A percentile compares a stretch with the other conserved stretches of the same genome.
Evolutionary conservation across 2,888 invertebrate species (phyloP).

Genomic region (Eupithecia centaureata): DNA sequence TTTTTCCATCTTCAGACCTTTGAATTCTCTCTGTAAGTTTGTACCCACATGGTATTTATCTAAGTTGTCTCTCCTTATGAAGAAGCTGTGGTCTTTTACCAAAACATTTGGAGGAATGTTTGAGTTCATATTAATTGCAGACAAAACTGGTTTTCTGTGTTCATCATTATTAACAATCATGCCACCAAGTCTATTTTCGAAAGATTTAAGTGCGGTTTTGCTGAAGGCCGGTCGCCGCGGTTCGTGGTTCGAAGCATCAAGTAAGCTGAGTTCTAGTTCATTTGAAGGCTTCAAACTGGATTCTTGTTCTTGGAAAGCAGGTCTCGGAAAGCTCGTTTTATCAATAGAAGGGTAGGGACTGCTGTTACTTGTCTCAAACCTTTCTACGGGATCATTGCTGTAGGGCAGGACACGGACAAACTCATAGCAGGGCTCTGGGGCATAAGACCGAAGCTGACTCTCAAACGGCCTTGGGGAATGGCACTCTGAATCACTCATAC

Average conservation of each 20-base stretch:
- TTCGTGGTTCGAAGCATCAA: conserved; percentile 60
- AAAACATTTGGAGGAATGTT: conserved; percentile 54
- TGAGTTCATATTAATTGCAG: conserved; percentile 52
- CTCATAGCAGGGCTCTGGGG: conserved; percentile 49
- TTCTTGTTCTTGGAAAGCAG: conserved; percentile 38
- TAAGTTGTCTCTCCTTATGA: conserved; percentile 65
- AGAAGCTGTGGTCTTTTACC: conserved; percentile 65
- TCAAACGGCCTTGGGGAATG: conserved; percentile 76
- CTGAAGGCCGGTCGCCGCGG: conserved; percentile 47
- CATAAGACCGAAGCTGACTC: conserved; percentile 48
- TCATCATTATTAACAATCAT: neutral
- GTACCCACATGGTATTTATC: conserved; percentile 48
- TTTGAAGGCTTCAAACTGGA: conserved; percentile 62
- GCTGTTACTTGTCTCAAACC: conserved; percentile 67
- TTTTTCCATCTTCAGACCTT: conserved; percentile 58
- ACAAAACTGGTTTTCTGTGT: conserved; percentile 40
- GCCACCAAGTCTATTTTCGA: conserved; percentile 28
- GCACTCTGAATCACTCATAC: conserved; percentile 70
- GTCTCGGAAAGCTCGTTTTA: conserved; percentile 51
- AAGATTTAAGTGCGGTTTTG: conserved; percentile 44
- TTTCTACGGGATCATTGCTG: conserved; percentile 64
- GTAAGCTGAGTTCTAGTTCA: conserved; percentile 73
- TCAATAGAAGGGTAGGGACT: conserved; percentile 66
- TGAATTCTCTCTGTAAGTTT: conserved; percentile 54
- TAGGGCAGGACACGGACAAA: conserved; percentile 55